Evolutionary conservation across 1,140 invertebrate genomes (phyloP), one percentile per base, ranked within the genome.

Genomic region (Heterodera schachtii): DNA sequence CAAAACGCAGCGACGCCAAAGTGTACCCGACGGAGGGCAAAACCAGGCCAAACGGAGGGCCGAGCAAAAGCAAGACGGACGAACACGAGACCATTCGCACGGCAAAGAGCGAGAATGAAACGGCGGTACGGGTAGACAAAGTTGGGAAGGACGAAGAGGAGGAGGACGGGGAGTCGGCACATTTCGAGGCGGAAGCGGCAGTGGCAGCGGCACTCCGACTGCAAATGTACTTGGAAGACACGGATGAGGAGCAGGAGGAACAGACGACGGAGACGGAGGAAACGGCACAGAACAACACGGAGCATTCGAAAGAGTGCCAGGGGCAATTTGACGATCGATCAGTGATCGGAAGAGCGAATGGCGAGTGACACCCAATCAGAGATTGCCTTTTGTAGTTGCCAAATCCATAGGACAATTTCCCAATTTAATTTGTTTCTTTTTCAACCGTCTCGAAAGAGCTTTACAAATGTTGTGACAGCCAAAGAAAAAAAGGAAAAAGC

Each of bases 181-280:
- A 71, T 46, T 71, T 13, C 44, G 69, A 71, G 31, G 41, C 69
- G 21, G 69, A 71, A n/a, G 69, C 69, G 19, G 69, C 69, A 2
- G 69, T 71, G 31, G 69, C 69, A 41, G 2, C 69, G 69, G 69
- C 69, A 46, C 69, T 71, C 11, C 69, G 69, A 6, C 19, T 71
- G 69, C 69, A 71, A 71, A 71, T 71, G 69, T 71, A 43, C 6
- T 46, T 71, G 69, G 69, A 71, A 41, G 69, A 71, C 69, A 21
- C 69, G 1, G 69, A 71, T 11, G 41, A 41, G 31, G n/a, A 19
- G 57, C 4, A 1, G 16, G 57, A 64, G 57, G 57, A 13, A 19
- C 11, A 64, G 57, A 43, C 2, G 67, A 70, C 21, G 67, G n/a
- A 70, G 67, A 70, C 31, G 67, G n/a, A 70, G 41, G 21, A 70